Percentiles rank a stretch among this genome's conserved stretches.
These are phyloP conservation scores for Cynocephalus volans DNA, from an alignment of 2,113 vertebrate genomes.

Conservation along the genomic window DNA sequence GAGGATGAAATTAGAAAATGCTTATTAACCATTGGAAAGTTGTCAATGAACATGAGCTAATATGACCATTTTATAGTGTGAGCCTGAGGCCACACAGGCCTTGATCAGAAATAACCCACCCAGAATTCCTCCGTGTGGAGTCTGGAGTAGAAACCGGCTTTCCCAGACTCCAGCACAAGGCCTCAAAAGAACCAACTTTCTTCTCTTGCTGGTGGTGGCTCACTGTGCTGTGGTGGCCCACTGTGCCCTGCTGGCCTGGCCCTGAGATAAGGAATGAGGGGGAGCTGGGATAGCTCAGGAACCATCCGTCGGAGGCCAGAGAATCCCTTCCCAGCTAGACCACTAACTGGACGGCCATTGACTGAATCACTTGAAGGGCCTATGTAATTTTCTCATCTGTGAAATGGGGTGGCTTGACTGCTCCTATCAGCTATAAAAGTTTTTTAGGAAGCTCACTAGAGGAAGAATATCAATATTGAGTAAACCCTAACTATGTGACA, in stretches of 20 bases:
- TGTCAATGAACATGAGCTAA: not conserved
- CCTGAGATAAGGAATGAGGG: not conserved
- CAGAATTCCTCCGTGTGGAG: not conserved
- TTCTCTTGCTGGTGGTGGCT: not conserved
- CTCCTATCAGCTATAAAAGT: not conserved
- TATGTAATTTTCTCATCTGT: not conserved
- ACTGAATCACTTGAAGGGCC: not conserved
- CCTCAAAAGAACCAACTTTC: not conserved
- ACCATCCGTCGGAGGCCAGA: not conserved
- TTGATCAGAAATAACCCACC: not conserved
- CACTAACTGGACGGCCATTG: not conserved
- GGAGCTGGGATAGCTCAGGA: not conserved
- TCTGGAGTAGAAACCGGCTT: not conserved
- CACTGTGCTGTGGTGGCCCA: not conserved
- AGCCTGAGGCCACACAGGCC: not conserved
- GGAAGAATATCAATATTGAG: not conserved
- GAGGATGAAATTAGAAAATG: not conserved
- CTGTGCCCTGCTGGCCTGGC: not conserved
- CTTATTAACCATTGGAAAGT: not conserved
- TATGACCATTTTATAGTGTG: not conserved
- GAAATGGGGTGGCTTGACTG: not conserved
- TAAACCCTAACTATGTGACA: not conserved
- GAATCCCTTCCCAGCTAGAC: not conserved
- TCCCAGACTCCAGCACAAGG: not conserved
- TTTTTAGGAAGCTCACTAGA: not conserved